Conservation (phyloP, 2,113 vertebrate species). For the Corythornis madagascariensis region DNA sequence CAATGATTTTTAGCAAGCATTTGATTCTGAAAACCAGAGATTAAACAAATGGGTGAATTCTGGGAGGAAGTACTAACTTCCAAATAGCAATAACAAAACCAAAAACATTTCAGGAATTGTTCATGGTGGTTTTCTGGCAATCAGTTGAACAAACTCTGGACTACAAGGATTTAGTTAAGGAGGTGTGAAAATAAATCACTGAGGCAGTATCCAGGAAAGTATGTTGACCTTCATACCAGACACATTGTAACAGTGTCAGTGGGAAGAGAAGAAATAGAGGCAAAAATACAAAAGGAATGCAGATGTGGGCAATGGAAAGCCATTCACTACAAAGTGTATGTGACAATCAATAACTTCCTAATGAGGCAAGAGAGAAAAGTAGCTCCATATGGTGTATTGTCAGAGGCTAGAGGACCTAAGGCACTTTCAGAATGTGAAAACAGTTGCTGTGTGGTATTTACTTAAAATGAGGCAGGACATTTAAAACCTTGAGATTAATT, state of each 20-base stretch:
- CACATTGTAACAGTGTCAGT: neutral
- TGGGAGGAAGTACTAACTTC: neutral
- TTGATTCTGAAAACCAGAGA: neutral
- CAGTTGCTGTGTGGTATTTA: neutral
- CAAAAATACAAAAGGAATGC: neutral
- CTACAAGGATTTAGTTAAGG: neutral
- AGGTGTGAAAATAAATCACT: neutral
- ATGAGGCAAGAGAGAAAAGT: neutral
- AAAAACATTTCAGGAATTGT: neutral
- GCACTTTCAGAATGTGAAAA: neutral
- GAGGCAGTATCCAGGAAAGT: neutral
- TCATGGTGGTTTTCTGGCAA: neutral
- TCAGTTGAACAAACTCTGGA: neutral
- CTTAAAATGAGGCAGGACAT: neutral
- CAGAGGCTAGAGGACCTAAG: neutral
- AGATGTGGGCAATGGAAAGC: neutral
- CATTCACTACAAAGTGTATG: neutral
- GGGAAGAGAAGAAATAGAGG: neutral
- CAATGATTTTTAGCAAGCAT: neutral
- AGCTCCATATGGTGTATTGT: neutral
- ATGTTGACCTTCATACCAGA: neutral
- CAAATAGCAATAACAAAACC: neutral
- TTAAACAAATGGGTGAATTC: neutral
- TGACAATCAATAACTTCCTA: slow-evolving; percentile 20
- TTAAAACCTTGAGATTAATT: neutral